Conservation (phyloP, 2,888 invertebrate genomes). For the Coelopa pilipes region DNA sequence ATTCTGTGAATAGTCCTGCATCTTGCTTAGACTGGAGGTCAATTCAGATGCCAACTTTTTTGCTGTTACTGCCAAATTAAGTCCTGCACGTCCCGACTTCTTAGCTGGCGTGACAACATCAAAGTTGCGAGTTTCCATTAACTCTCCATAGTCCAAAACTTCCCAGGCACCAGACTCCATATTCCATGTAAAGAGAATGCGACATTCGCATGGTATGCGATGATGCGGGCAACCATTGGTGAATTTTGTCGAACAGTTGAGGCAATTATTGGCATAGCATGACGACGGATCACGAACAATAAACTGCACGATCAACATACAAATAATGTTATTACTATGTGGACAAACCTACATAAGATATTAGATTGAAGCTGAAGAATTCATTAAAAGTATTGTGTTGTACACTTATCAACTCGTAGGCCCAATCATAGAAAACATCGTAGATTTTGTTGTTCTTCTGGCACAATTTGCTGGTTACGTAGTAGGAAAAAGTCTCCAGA, state of each 20-base stretch:
- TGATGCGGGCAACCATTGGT: constrained; percentile 63
- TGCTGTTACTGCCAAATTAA: constrained; percentile 58
- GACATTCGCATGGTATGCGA: constrained; percentile 64
- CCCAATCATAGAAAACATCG: constrained; percentile 67
- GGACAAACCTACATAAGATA: constrained; percentile 58
- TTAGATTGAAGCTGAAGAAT: constrained; percentile 9
- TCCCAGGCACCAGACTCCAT: constrained; percentile 65
- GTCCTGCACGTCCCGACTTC: constrained; percentile 42
- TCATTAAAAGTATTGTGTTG: constrained; percentile 15
- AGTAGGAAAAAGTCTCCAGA: constrained; percentile 66
- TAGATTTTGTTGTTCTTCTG: constrained; percentile 66
- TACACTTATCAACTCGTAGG: constrained; percentile 64
- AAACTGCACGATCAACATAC: constrained; percentile 65
- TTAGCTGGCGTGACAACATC: constrained; percentile 43
- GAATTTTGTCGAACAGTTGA: constrained; percentile 60
- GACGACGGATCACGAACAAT: constrained; percentile 64
- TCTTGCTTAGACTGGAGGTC: constrained; percentile 51
- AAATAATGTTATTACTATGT: constrained; percentile 60
- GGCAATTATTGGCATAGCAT: constrained; percentile 54
- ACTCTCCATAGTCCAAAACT: constrained; percentile 65
- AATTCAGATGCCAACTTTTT: constrained; percentile 62
- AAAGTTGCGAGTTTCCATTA: constrained; percentile 55
- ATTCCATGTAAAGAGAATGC: constrained; percentile 66
- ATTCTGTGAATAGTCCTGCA: constrained; percentile 61
- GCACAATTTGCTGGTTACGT: constrained; percentile 65